phyloP scores from a whole-genome alignment of 64 coral and sea anemone species.

The Astreopora myriophthalma region DNA sequence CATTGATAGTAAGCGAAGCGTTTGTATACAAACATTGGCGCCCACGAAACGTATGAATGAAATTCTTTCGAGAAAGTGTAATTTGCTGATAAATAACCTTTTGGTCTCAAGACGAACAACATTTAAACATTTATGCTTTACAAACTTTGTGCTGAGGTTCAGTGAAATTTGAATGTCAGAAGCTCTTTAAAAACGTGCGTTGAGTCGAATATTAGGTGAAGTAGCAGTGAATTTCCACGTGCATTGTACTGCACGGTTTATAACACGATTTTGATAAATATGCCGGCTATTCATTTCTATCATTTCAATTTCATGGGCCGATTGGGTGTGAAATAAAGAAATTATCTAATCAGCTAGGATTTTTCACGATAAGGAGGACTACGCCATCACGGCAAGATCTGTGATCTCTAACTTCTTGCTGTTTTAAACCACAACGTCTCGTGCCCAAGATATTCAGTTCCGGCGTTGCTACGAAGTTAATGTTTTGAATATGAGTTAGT shows the following conservation, averaged over 20 bases:
- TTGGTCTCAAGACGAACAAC: background rate
- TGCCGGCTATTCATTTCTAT: background rate
- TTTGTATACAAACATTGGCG: constrained; percentile 49
- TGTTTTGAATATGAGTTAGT: background rate
- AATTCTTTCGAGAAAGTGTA: constrained; percentile 38
- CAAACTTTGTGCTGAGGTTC: background rate
- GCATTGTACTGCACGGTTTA: background rate
- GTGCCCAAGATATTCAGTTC: background rate
- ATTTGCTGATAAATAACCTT: background rate
- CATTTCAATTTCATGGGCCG: background rate
- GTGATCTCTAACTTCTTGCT: background rate
- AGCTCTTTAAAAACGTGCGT: background rate
- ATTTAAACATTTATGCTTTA: constrained; percentile 3
- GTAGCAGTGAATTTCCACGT: constrained; percentile 30
- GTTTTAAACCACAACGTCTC: background rate
- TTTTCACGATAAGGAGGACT: background rate
- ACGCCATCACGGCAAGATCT: background rate
- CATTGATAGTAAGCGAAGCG: constrained; percentile 14
- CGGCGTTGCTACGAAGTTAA: constrained; percentile 2
- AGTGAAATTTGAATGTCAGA: background rate
- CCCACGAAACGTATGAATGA: constrained; percentile 47
- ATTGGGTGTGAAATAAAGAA: background rate
- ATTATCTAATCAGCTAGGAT: background rate
- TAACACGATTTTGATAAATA: background rate
- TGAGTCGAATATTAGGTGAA: background rate